These are phyloP conservation scores for Saiga tatarica DNA, from an alignment of 2,113 vertebrate species.

Conservation along the genomic window DNA sequence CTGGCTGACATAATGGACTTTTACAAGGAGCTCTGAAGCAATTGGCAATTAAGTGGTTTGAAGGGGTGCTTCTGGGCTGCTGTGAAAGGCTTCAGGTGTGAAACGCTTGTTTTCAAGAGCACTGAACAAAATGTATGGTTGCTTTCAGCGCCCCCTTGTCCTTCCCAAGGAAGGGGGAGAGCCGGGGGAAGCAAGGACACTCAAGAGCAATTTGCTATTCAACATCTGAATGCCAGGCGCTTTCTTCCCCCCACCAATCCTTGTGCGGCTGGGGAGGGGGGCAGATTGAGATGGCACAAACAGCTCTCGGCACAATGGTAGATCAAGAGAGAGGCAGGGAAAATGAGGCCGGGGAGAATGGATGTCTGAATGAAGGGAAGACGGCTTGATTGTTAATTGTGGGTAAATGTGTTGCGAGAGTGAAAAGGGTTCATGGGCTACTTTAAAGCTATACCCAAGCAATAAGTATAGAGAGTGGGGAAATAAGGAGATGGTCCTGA, in stretches of 20 bases:
- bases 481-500: slow-evolving; percentile 83
- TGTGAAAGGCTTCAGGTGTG: slow-evolving; percentile 99
- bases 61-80: slow-evolving; percentile 96
- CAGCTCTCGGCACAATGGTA: slow-evolving; percentile 91
- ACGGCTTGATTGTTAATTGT: slow-evolving; percentile 96
- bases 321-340: slow-evolving; percentile 90
- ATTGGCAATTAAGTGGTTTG: slow-evolving; percentile 99
- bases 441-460: slow-evolving; percentile 88
- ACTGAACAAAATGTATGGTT: slow-evolving; percentile 96
- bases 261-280: slow-evolving; percentile 88
- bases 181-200: slow-evolving; percentile 91
- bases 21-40: slow-evolving; percentile 94
- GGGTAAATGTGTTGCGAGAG: slow-evolving; percentile 91
- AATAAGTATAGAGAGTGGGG: slow-evolving; percentile 81
- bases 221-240: slow-evolving; percentile 91
- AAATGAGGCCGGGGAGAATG: slow-evolving; percentile 90
- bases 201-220: slow-evolving; percentile 99
- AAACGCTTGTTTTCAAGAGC: slow-evolving; percentile 99
- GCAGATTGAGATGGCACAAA: slow-evolving; percentile 92
- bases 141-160: slow-evolving; percentile 96
- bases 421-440: slow-evolving; percentile 92
- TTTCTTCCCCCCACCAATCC: slow-evolving; percentile 83
- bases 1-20: slow-evolving; percentile 93
- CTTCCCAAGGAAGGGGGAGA: slow-evolving; percentile 84
- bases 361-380: slow-evolving; percentile 86